Conservation (phyloP, 2,797 vertebrate species). For the Hippopotamyrus pictus region DNA sequence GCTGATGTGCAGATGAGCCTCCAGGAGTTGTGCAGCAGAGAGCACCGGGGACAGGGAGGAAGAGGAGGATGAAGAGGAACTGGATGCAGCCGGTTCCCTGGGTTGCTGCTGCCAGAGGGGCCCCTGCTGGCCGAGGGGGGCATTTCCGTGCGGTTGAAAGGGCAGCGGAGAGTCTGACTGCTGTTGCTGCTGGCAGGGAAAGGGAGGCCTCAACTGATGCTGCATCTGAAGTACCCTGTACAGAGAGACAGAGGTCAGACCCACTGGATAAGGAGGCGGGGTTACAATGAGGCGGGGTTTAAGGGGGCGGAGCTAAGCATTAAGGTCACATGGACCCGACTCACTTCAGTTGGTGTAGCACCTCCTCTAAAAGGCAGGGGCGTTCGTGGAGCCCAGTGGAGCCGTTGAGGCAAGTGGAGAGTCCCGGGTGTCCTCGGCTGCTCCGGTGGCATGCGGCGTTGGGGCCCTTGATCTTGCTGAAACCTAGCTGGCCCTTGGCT, state of each 20-base stretch:
- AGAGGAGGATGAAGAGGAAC: constrained; percentile 21
- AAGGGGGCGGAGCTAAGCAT: not conserved
- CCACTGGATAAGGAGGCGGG: constrained; percentile 8
- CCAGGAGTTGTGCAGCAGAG: constrained; percentile 80
- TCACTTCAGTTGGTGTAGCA: constrained; percentile 72
- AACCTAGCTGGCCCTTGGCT: constrained; percentile 63
- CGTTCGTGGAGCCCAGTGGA: constrained; percentile 50
- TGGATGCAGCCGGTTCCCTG: not conserved
- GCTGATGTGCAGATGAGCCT: constrained; percentile 79
- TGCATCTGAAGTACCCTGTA: constrained; percentile 86
- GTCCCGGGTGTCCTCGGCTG: constrained; percentile 36
- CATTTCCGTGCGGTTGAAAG: constrained; percentile 40
- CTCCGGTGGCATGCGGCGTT: constrained; percentile 32
- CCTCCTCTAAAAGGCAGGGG: constrained; percentile 80
- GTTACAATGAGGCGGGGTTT: constrained; percentile 22
- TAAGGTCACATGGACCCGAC: not conserved
- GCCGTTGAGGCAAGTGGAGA: constrained; percentile 58
- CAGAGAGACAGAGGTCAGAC: constrained; percentile 1
- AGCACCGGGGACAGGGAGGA: constrained; percentile 64
- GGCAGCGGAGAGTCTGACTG: constrained; percentile 23
- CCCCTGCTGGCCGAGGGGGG: constrained; percentile 43
- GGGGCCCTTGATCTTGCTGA: constrained; percentile 67
- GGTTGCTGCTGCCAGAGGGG: constrained; percentile 3
- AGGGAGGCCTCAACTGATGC: constrained; percentile 66
- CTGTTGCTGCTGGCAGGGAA: constrained; percentile 53